phyloP scores from a whole-genome alignment of 2,113 vertebrate species.

The Coryphaenoides rupestris region DNA sequence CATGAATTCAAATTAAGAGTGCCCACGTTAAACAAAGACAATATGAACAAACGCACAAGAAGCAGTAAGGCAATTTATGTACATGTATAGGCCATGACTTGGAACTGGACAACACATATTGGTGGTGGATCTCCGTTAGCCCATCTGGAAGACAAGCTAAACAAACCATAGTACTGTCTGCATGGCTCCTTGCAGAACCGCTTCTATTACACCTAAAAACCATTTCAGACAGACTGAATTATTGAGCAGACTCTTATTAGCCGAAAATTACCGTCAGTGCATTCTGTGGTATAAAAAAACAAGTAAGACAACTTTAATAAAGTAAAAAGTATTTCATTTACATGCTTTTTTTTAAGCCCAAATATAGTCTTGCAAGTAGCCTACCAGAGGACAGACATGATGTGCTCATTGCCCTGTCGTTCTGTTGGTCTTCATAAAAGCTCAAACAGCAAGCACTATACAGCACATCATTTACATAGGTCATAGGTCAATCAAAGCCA shows the following conservation, averaged over 20 bases:
- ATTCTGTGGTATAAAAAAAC: slow-evolving; percentile 16
- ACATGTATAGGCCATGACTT: slow-evolving; percentile 22
- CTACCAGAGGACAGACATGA: slow-evolving; percentile 33
- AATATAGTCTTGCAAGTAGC: slow-evolving; percentile 33
- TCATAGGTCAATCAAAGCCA: slow-evolving; percentile 58
- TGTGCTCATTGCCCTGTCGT: slow-evolving; percentile 48
- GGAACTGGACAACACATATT: slow-evolving; percentile 7
- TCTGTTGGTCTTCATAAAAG: slow-evolving; percentile 62
- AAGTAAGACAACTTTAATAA: slow-evolving; percentile 17
- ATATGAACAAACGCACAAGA: slow-evolving; percentile 45
- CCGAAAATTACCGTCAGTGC: background rate
- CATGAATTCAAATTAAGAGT: slow-evolving; percentile 53
- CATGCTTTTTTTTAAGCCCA: slow-evolving; percentile 48
- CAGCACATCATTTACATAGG: slow-evolving; percentile 64
- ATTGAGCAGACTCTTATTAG: background rate
- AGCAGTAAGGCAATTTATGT: slow-evolving; percentile 43
- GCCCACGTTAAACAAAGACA: slow-evolving; percentile 49
- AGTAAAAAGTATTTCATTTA: slow-evolving; percentile 21
- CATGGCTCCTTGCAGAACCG: background rate
- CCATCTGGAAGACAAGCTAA: background rate
- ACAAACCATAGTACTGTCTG: background rate
- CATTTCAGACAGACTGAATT: background rate
- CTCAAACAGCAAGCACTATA: slow-evolving; percentile 68
- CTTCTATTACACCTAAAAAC: background rate
- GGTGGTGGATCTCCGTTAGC: slow-evolving; percentile 1